Evolutionary conservation across 2,797 vertebrate species (phyloP), one percentile per base, ranked within the genome.

Genomic region (Sus cebifrons): DNA sequence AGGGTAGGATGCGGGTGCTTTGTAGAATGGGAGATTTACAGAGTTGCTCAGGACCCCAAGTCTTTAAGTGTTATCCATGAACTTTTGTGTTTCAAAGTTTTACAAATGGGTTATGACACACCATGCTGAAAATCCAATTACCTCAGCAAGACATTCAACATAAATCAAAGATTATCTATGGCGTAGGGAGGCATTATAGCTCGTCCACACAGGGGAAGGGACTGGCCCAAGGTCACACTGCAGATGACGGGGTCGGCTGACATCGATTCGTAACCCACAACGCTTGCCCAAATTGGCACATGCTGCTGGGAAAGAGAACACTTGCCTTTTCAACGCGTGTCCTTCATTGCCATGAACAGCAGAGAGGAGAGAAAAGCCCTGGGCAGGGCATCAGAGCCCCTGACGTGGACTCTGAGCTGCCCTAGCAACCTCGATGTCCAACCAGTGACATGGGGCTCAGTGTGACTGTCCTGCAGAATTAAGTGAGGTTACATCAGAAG

Each of bases 101-200:
- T 90, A 94, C 93, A 84, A 93, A 94, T 97, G 97, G 97, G 89
- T 96, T 98, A 98, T 71, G 84, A 88, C 36, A 62, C 32, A 78
- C 58, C 84, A 92, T 89, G 93, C 96, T 96, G 94, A 96, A 97
- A 97, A 97, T 97, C 90, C 97, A 97, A 98, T 98, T 97, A 98
- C 96, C 82, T 96, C 93, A 62, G 93, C 64, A 56, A 96, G 97
- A 94, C 96, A 88, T 71, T 82, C 17, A 13, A 93, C 86, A 97
- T 97, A 97, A 97, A 98, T 97, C 97, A 97, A 96, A 96, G 96
- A 86, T 92, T 92, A 96, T 96, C 94, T 93, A 95, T 74, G 88
- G 93, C 56, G 5, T 70, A 75, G 62, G 29, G 81, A 90, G 27
- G 49, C 29, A 2, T 52, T 40, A 2, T 67, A 88, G 84, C 87